Evolutionary conservation across 1,140 invertebrate genomes (phyloP).

Genomic region (Popillia japonica): DNA sequence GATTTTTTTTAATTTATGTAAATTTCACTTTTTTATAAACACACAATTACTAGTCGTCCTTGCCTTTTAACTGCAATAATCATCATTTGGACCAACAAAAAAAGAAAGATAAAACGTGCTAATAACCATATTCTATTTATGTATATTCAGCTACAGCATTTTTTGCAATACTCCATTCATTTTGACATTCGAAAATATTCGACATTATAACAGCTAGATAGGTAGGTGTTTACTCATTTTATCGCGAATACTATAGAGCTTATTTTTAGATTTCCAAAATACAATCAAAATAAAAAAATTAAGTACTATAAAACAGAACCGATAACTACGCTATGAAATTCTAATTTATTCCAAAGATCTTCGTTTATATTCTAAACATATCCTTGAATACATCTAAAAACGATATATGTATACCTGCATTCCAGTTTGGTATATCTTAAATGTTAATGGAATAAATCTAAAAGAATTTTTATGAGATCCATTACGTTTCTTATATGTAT

Average conservation of each 20-base stretch:
- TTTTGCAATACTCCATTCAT: neutral
- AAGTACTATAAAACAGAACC: neutral
- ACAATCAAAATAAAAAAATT: neutral
- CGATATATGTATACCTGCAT: neutral
- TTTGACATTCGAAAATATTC: constrained; percentile 24
- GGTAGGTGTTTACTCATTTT: neutral
- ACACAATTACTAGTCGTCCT: no score
- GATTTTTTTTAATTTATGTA: neutral
- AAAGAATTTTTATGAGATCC: neutral
- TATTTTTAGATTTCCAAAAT: constrained; percentile 15
- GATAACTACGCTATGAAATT: neutral
- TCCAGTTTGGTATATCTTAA: neutral
- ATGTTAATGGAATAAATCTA: neutral
- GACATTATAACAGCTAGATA: neutral
- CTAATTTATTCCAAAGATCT: neutral
- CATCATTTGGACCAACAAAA: no score
- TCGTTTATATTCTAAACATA: constrained; percentile 20
- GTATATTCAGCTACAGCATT: neutral
- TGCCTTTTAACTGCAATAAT: no score
- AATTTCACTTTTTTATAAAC: neutral
- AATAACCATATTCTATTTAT: neutral
- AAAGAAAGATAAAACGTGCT: no score
- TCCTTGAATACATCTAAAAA: neutral
- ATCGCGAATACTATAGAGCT: neutral
- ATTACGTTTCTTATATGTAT: neutral